Evolutionary conservation across 1,140 invertebrate species (phyloP).

Genomic region (Nomia melanderi): DNA sequence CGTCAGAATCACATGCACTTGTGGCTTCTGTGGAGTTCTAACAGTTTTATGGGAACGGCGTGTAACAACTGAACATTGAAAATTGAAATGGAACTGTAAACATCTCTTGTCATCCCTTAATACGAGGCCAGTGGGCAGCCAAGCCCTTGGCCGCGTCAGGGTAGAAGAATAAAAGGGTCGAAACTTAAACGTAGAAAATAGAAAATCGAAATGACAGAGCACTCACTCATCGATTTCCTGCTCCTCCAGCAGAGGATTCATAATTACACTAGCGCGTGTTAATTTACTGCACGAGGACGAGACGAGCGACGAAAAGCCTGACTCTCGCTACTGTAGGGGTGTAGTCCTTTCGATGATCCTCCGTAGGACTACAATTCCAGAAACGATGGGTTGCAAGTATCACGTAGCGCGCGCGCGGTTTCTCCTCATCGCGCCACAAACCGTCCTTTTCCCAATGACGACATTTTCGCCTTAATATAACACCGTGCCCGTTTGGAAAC

Average conservation of each 20-base stretch:
- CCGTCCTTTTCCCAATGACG: constrained; percentile 9
- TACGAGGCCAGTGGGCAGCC: not conserved
- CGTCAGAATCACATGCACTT: constrained; percentile 32
- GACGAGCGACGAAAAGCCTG: not conserved
- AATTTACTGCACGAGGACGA: not conserved
- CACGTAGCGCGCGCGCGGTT: constrained; percentile 35
- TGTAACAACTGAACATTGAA: not conserved
- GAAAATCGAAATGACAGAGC: constrained; percentile 4
- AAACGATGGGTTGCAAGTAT: constrained; percentile 31
- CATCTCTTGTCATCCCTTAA: not conserved
- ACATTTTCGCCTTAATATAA: constrained; percentile 30
- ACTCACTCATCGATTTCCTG: constrained; percentile 75
- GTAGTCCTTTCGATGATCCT: constrained; percentile 59
- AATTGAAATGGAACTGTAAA: not conserved
- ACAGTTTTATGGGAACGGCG: not conserved
- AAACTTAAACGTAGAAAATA: constrained; percentile 6
- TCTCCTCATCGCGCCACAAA: constrained; percentile 9
- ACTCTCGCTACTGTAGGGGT: constrained; percentile 31
- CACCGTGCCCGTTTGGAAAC: constrained; percentile 9
- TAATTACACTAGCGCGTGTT: constrained; percentile 31
- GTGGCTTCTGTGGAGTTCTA: not conserved
- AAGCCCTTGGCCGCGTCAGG: constrained; percentile 38
- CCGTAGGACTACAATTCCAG: constrained; percentile 51
- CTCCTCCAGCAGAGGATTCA: constrained; percentile 71
- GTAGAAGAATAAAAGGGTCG: not conserved